Conservation (phyloP, 1,140 invertebrate genomes). For the Acarapis woodi region DNA sequence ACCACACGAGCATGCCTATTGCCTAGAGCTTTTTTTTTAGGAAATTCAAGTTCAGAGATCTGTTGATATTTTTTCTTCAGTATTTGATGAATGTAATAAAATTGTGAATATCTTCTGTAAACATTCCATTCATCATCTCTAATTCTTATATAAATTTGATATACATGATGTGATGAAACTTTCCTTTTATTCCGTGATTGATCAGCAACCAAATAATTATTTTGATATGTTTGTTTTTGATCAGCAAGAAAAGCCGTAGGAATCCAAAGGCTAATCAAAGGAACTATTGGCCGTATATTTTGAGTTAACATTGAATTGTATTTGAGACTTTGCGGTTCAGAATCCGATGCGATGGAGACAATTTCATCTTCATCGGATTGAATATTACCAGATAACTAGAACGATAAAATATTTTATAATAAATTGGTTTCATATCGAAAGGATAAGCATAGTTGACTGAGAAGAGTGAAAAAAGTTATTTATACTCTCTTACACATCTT, state of each 20-base stretch:
- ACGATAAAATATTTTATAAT: too few species aligned
- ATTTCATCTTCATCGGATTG: conserved; percentile 14
- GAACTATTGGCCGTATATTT: too few species aligned
- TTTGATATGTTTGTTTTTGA: conserved; percentile 17
- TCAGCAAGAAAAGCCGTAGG: conserved; percentile 63
- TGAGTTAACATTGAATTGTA: too few species aligned
- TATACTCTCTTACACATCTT: background rate
- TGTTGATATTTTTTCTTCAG: conserved; percentile 44
- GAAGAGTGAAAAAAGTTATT: too few species aligned
- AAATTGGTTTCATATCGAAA: too few species aligned
- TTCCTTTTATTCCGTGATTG: too few species aligned
- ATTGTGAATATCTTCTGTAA: conserved; percentile 64
- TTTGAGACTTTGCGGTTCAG: conserved; percentile 13
- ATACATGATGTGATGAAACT: conserved; percentile 46
- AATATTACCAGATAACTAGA: conserved; percentile 14
- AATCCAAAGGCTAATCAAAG: conserved; percentile 55
- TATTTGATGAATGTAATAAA: conserved; percentile 44
- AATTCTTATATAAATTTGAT: conserved; percentile 57
- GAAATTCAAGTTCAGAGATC: conserved; percentile 52
- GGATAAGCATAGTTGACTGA: too few species aligned
- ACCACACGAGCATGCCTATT: conserved; percentile 60
- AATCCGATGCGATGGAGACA: conserved; percentile 15
- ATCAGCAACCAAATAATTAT: too few species aligned
- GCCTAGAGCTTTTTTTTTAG: conserved; percentile 66
- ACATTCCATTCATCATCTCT: conserved; percentile 73